Conservation (phyloP, 2,113 vertebrate genomes). For the Gobio gobio region DNA sequence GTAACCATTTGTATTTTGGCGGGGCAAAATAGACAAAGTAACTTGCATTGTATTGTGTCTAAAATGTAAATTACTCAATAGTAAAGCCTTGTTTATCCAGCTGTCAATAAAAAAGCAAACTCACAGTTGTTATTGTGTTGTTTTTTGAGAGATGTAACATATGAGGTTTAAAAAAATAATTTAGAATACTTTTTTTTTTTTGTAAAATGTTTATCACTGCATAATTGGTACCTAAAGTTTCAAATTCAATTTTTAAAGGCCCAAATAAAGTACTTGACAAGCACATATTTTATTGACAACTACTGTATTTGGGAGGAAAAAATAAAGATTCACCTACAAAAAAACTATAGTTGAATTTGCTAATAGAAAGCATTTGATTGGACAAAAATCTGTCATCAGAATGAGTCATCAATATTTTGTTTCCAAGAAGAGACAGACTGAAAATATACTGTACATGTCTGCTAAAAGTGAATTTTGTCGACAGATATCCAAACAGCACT, state of each 20-base stretch:
- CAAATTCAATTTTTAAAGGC: no score
- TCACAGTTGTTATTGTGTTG: background rate
- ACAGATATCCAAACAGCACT: background rate
- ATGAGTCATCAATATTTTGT: background rate
- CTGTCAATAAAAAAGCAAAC: background rate
- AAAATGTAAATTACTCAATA: background rate
- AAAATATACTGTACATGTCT: background rate
- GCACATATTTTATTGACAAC: background rate
- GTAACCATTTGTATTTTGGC: background rate
- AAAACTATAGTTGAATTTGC: background rate
- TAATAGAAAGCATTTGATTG: background rate
- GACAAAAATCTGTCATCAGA: background rate
- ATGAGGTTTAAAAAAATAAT: no score
- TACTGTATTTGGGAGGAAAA: background rate
- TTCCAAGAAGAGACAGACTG: background rate
- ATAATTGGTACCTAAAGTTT: no score
- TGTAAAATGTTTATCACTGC: no score
- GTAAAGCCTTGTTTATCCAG: background rate
- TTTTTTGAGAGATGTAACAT: no score
- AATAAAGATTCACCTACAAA: background rate
- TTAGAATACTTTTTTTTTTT: no score
- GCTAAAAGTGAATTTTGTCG: background rate
- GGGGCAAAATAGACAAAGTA: background rate
- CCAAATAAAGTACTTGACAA: background rate
- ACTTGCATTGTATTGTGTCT: background rate